Evolutionary conservation across 2,797 vertebrate species (phyloP), one percentile per base, ranked within the genome.

Genomic region (Sebastes cheni): DNA sequence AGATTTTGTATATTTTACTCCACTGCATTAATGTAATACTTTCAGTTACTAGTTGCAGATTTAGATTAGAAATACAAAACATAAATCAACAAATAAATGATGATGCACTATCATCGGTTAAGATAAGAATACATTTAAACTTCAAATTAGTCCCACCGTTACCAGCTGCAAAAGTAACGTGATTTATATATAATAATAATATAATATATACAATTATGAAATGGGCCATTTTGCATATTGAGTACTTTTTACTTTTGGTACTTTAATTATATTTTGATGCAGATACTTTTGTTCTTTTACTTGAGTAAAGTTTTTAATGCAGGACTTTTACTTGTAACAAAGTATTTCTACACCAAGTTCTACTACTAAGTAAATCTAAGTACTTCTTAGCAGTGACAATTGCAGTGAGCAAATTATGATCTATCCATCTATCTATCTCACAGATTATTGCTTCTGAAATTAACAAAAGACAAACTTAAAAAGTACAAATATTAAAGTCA

Each of bases 331-430:
- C 16, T 46, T 46, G 3, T n/a, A 8, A 64, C 42, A 67, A 2
- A n/a, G 18, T 52, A 4, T 30, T 52, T 5, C 4, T 52, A n/a
- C 27, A 67, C 1, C 10, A 13, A 27, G 4, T 27, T 27, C 27
- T 27, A 27, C 27, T 27, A 27, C 5, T 27, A 60, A 30, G 58
- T 60, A 25, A 56, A 14, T 56, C 6, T 4, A 56, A 25, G 12
- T 56, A 56, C 58, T 30, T 60, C 14, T 16, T 42, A 42, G 14
- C 0, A 0, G 12, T 39, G 36, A 39, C 36, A 39, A 0, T 36
- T 36, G 36, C 36, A 13, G 12, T 12, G 0, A 36, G 36, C 12
- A 36, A 36, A 36, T 36, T 39, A 39, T 1, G 1, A 39, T 39
- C 36, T 39, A 39, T 39, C 36, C 0, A 39, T 39, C 36, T 6